Evolutionary conservation across 2,888 invertebrate species (phyloP), one percentile per base, ranked within the genome.

Genomic region (Eledona agricola): DNA sequence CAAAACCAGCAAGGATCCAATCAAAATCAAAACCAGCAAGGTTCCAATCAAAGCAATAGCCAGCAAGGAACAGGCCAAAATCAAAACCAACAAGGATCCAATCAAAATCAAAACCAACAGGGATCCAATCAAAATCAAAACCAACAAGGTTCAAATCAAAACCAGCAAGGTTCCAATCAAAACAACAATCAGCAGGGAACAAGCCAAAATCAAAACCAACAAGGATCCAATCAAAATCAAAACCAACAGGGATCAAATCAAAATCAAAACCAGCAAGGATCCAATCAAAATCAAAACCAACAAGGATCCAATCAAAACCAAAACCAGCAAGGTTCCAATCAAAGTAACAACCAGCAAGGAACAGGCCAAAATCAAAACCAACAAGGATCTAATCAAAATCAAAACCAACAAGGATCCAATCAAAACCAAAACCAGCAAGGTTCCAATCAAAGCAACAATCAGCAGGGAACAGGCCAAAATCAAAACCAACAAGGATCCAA

Each of bases 401-500:
- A 22, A 40, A 58, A 52, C 26, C 46, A 31, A 13, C 43, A 29
- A 29, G 20, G 35, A 13, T 19, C 29, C 15, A 34, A 55, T 17
- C 49, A 49, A 43, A 54, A 55, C 25, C 57, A 58, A 38, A n/a
- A n/a, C n/a, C n/a, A n/a, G n/a, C 60, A 60, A 47, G 49, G 49
- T 2, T 53, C 51, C 6, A 46, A n/a, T n/a, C n/a, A n/a, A n/a
- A n/a, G n/a, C n/a, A n/a, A n/a, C n/a, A n/a, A n/a, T n/a, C n/a
- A n/a, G n/a, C n/a, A n/a, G n/a, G n/a, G n/a, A n/a, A n/a, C n/a
- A n/a, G n/a, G n/a, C n/a, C n/a, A n/a, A n/a, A n/a, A 47, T 12
- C 43, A 55, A 23, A n/a, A n/a, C n/a, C n/a, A n/a, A n/a, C 56
- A 52, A 35, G 47, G 55, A 1, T 55, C 19, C 15, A 55, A 45